phyloP scores from a whole-genome alignment of 2,797 vertebrate genomes.

The Orientallactaga sibirica region DNA sequence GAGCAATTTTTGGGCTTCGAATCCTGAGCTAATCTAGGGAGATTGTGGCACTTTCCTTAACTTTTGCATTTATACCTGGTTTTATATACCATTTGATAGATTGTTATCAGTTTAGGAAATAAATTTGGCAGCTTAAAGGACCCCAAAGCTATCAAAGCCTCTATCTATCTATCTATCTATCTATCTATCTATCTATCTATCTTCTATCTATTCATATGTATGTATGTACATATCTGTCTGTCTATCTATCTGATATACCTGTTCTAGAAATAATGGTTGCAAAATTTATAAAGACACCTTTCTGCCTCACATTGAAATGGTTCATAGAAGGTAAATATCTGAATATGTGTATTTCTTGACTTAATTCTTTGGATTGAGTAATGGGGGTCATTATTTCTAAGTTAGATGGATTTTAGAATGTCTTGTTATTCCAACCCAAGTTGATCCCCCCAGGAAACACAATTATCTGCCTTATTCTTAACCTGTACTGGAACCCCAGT shows the following conservation, averaged over 20 bases:
- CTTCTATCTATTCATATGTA: too few relatives aligned
- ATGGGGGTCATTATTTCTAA: constrained; percentile 49
- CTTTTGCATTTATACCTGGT: neutral
- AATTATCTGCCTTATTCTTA: constrained; percentile 13
- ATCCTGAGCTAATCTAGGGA: neutral
- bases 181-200: too few relatives aligned
- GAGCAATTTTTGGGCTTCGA: constrained; percentile 27
- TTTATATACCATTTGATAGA: neutral
- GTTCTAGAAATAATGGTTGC: neutral
- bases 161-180: too few relatives aligned
- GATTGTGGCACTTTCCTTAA: too few relatives aligned
- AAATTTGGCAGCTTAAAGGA: constrained; percentile 2
- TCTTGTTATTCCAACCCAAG: constrained; percentile 44
- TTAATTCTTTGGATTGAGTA: constrained; percentile 30
- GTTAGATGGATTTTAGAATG: constrained; percentile 34
- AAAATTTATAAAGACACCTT: constrained; percentile 25
- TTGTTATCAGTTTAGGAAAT: neutral
- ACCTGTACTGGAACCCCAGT: neutral
- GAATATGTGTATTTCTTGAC: constrained; percentile 47
- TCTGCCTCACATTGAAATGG: neutral
- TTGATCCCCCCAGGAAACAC: constrained; percentile 14
- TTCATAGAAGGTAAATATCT: constrained; percentile 41
- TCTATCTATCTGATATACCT: too few relatives aligned
- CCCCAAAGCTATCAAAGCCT: neutral
- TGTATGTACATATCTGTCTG: too few relatives aligned